Evolutionary conservation across 2,888 invertebrate genomes (phyloP).

Genomic region (Chloroclystis v-ata): DNA sequence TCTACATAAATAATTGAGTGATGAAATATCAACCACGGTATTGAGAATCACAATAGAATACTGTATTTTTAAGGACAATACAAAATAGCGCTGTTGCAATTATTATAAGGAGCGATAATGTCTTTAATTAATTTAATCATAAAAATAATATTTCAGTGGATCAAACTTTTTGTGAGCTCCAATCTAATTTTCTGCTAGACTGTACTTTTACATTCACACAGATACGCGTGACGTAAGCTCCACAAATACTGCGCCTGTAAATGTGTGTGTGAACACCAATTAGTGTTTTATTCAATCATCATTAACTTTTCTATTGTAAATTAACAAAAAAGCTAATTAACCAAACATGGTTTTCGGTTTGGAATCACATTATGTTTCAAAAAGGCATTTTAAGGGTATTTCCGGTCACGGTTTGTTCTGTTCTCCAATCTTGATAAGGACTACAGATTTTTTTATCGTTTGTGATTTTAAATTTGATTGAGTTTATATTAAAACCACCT

Average conservation of each 20-base stretch:
- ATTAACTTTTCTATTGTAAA: slow-evolving; percentile 29
- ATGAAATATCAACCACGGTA: no score
- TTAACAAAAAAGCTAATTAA: slow-evolving; percentile 22
- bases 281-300: slow-evolving; percentile 26
- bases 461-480: no score
- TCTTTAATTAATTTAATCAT: no score
- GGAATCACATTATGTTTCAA: slow-evolving; percentile 4
- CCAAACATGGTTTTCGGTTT: slow-evolving; percentile 14
- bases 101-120: no score
- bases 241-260: slow-evolving; percentile 8
- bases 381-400: slow-evolving; percentile 3
- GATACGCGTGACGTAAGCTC: slow-evolving; percentile 1
- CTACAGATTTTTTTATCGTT: not conserved
- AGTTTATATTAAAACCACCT: no score
- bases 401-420: slow-evolving; percentile 3
- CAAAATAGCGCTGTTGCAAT: no score
- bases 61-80: no score
- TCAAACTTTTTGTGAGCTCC: not conserved
- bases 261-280: slow-evolving; percentile 18
- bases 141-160: no score
- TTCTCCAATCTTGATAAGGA: not conserved
- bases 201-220: slow-evolving; percentile 4
- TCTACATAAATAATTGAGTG: no score
- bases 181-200: slow-evolving; percentile 5
- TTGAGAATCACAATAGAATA: no score